Conservation (phyloP, 1,140 invertebrate species). For the Solenopsis invicta region DNA sequence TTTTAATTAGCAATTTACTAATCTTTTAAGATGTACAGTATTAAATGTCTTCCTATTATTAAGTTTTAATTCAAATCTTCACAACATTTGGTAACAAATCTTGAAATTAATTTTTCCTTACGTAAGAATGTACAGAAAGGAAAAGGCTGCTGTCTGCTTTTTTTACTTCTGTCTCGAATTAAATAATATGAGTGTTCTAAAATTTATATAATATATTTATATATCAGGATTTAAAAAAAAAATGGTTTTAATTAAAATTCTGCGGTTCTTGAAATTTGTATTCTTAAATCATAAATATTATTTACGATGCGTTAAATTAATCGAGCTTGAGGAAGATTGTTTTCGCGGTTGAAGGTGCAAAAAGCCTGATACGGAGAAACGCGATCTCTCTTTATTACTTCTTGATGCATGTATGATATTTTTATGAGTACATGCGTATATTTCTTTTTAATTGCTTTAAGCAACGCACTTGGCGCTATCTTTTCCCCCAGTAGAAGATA, state of each 20-base stretch:
- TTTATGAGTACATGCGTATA: background rate
- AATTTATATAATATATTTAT: background rate
- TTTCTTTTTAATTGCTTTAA: constrained; percentile 16
- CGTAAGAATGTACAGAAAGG: background rate
- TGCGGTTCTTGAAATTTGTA: background rate
- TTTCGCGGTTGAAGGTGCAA: background rate
- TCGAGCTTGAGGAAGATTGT: background rate
- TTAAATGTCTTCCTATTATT: background rate
- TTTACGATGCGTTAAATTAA: background rate
- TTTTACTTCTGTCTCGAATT: background rate
- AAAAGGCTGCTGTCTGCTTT: background rate
- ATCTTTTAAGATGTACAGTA: background rate
- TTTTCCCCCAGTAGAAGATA: background rate
- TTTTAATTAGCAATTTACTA: background rate
- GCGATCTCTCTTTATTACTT: background rate
- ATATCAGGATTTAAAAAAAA: background rate
- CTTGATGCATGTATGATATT: background rate
- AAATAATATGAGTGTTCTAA: background rate
- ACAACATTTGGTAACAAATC: background rate
- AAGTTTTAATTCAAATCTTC: background rate
- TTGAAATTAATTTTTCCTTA: background rate
- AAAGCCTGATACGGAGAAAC: background rate
- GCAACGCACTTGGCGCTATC: background rate
- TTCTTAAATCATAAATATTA: constrained; percentile 6
- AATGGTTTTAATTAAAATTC: background rate